phyloP scores from a whole-genome alignment of 2,113 vertebrate genomes.

The Otus sunia region DNA sequence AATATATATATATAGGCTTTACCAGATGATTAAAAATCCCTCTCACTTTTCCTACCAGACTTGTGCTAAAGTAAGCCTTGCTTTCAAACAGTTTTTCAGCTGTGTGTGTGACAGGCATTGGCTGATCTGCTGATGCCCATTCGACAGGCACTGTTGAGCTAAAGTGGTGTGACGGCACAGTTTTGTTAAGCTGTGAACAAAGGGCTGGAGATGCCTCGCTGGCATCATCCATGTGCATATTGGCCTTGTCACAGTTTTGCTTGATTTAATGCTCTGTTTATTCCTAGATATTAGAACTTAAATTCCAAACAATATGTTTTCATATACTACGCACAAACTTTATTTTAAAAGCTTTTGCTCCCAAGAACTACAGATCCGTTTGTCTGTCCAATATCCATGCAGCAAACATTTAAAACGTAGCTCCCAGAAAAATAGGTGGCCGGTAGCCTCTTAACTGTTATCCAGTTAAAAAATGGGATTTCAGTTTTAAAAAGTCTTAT shows the following conservation, averaged over 20 bases:
- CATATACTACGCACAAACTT: constrained; percentile 73
- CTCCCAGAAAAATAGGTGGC: constrained; percentile 70
- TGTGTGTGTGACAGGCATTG: constrained; percentile 87
- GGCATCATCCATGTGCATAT: constrained; percentile 87
- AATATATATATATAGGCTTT: constrained; percentile 25
- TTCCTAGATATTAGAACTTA: constrained; percentile 91
- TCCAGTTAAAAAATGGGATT: constrained; percentile 77
- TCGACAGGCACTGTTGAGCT: constrained; percentile 94
- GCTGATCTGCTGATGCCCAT: constrained; percentile 92
- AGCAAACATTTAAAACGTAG: constrained; percentile 55
- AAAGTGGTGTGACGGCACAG: constrained; percentile 97
- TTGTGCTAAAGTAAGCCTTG: constrained; percentile 79
- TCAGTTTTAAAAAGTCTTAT: constrained; percentile 73
- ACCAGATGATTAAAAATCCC: constrained; percentile 72
- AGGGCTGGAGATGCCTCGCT: constrained; percentile 86
- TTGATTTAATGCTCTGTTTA: constrained; percentile 99
- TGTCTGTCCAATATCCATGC: constrained; percentile 35
- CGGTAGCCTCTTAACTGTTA: constrained; percentile 69
- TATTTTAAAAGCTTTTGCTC: constrained; percentile 74
- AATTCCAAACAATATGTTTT: constrained; percentile 82
- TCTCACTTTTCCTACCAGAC: constrained; percentile 71
- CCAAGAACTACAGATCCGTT: constrained; percentile 42
- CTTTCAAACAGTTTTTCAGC: constrained; percentile 81
- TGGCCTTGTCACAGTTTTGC: constrained; percentile 92
- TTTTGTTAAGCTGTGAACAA: constrained; percentile 99